Percentiles rank a stretch among this genome's conserved stretches.
Evolutionary conservation across 2,797 vertebrate genomes (phyloP).

Genomic region (Pipistrellus kuhlii): DNA sequence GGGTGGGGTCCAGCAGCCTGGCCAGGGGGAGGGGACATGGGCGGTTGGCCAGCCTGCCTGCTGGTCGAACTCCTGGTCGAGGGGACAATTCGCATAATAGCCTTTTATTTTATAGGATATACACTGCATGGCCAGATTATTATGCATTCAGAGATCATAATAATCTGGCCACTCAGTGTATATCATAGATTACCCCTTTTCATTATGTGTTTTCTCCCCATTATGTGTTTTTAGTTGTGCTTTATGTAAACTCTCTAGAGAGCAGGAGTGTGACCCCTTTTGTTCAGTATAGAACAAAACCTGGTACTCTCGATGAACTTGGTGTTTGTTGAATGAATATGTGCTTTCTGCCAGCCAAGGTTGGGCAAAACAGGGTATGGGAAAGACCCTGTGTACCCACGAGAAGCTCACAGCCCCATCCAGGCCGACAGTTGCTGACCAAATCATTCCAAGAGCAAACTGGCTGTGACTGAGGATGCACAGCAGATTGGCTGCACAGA

Average conservation of each 20-base stretch:
- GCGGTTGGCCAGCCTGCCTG: no score
- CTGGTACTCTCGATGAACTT: background rate
- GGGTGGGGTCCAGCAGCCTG: no score
- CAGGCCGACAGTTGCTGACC: background rate
- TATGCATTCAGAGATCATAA: no score
- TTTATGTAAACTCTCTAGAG: background rate
- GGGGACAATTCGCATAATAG: no score
- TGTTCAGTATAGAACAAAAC: background rate
- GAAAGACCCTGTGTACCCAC: background rate
- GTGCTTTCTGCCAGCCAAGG: background rate
- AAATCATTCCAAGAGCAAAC: background rate
- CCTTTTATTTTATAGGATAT: no score
- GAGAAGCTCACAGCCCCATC: background rate
- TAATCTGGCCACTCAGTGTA: no score
- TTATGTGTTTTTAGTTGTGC: background rate
- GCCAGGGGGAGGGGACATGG: no score
- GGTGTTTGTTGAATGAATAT: conserved; percentile 7
- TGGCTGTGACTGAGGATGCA: background rate
- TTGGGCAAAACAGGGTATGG: background rate
- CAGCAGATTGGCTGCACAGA: background rate
- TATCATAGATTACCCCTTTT: background rate
- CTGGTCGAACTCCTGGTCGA: no score
- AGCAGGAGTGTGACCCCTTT: background rate
- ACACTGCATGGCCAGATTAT: no score
- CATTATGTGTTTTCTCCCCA: background rate